These are phyloP conservation scores for Prietella phreatophila DNA, from an alignment of 2,113 vertebrate genomes.

Conservation along the genomic window DNA sequence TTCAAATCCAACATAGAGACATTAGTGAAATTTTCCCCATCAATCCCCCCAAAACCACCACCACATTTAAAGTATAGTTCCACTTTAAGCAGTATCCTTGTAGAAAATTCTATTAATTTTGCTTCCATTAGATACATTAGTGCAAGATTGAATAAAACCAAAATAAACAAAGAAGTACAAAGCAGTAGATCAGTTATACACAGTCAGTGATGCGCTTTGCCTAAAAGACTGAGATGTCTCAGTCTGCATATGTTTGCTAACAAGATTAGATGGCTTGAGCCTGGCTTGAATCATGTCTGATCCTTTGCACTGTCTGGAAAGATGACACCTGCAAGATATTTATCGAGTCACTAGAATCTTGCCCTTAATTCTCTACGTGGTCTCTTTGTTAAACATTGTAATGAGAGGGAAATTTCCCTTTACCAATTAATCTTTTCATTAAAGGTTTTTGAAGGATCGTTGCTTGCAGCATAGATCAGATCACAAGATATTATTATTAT, in stretches of 20 bases:
- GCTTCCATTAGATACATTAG: not conserved
- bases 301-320: not conserved
- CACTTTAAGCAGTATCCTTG: not conserved
- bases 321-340: slow-evolving; percentile 1
- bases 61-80: not conserved
- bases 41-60: too few relatives aligned
- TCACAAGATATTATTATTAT: not conserved
- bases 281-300: slow-evolving; percentile 1
- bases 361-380: not conserved
- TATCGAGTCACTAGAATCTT: not conserved
- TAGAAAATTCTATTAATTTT: not conserved
- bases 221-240: not conserved
- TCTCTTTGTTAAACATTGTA: not conserved
- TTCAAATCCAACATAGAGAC: not conserved
- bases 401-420: not conserved
- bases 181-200: not conserved
- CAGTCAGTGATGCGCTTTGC: not conserved
- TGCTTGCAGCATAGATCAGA: not conserved
- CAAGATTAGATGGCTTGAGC: slow-evolving; percentile 10
- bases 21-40: not conserved
- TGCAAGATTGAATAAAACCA: not conserved
- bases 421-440: not conserved
- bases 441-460: not conserved
- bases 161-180: not conserved
- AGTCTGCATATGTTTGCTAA: not conserved